Percentiles rank a stretch among this genome's conserved stretches.
These are phyloP conservation scores for Papilio aristodemus DNA, from an alignment of 1,140 invertebrate genomes.

Conservation along the genomic window DNA sequence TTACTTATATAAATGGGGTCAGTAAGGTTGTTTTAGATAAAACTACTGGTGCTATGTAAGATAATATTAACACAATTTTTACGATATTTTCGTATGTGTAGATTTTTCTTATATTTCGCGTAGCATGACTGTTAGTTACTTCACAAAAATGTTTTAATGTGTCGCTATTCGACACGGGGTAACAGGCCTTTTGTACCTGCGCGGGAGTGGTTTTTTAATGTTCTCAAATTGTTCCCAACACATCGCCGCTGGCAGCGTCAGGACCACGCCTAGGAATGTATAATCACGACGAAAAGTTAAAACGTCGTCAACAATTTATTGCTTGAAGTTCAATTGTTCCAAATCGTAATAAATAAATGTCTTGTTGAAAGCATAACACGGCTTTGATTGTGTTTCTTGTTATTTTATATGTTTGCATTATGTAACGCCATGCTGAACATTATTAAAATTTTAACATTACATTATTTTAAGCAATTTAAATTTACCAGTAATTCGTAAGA, in stretches of 20 bases:
- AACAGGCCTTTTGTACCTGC: constrained; percentile 53
- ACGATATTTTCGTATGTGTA: background rate
- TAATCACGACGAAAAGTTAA: constrained; percentile 37
- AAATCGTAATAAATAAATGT: constrained; percentile 14
- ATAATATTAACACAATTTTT: background rate
- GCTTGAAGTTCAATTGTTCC: constrained; percentile 13
- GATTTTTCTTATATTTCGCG: constrained; percentile 37
- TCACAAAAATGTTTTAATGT: constrained; percentile 35
- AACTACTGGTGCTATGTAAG: too few species aligned
- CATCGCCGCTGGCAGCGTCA: constrained; percentile 44
- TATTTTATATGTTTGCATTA: background rate
- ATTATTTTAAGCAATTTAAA: too few species aligned
- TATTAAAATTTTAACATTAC: background rate
- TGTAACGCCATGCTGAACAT: background rate
- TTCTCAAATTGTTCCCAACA: constrained; percentile 42
- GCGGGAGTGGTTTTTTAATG: constrained; percentile 49
- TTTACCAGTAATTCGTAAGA: too few species aligned
- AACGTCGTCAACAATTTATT: constrained; percentile 4
- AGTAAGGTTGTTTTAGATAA: too few species aligned
- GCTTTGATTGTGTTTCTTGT: constrained; percentile 6
- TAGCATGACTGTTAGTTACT: constrained; percentile 16
- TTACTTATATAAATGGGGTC: background rate
- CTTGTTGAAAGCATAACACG: constrained; percentile 9
- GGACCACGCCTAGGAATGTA: constrained; percentile 60
- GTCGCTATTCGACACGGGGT: constrained; percentile 47